Evolutionary conservation across 2,888 invertebrate species (phyloP), one percentile per base, ranked within the genome.

Genomic region (Athalia rosae): DNA sequence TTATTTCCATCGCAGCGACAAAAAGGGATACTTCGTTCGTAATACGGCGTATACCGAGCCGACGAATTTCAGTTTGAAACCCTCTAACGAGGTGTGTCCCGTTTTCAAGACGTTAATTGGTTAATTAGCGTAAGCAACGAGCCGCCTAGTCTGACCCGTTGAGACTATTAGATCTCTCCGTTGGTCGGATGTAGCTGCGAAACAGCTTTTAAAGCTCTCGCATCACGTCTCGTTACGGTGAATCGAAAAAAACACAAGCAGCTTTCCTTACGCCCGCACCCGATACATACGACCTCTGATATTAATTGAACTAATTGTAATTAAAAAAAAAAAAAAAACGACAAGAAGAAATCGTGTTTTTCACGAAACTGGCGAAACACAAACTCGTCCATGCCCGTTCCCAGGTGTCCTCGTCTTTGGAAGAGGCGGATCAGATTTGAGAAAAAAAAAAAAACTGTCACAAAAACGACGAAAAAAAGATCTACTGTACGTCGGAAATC

Each of bases 201-300:
- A 58, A 45, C 41, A 3, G n/a, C 13, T 66, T 48, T 45, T 47
- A 7, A 45, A n/a, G 4, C 66, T 62, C 41, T 4, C 6, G 28
- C 43, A 58, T 61, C 74, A 74, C 59, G 74, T 74, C 59, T 71
- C 48, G 74, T 74, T n/a, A 74, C 74, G 74, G 74, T 61, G 56
- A 58, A 71, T 56, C 11, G n/a, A 58, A 15, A 56, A 71, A 45
- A 71, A 56, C 43, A 8, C n/a, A n/a, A n/a, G n/a, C n/a, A n/a
- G 50, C 53, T 41, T 67, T 67, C 9, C 50, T 53, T 67, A 9
- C 48, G 11, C 28, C 64, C 64, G 47, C 45, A 43, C n/a, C 64
- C 47, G 64, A 47, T 64, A 47, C 8, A 47, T 64, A 47, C 8
- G 64, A 28, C 45, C 15, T 45, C 13, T 45, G 64, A 45, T 64